A percentile compares a stretch with the other conserved stretches of the same genome.
Conservation (phyloP, 2,888 invertebrate species). For the Clunio marinus region DNA sequence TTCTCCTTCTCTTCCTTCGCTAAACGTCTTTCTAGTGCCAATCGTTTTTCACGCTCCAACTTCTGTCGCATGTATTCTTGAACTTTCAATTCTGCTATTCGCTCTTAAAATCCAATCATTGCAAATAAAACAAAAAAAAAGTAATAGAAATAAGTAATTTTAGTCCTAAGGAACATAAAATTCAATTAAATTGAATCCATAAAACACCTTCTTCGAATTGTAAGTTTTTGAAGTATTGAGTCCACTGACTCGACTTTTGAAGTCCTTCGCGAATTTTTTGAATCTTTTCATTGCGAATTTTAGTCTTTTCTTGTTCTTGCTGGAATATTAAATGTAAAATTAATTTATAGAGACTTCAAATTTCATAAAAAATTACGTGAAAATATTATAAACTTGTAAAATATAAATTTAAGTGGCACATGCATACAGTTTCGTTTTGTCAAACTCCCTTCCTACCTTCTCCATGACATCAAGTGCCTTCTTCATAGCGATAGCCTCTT, state of each 20-base stretch:
- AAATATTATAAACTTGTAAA: neutral
- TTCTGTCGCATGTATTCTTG: conserved; percentile 49
- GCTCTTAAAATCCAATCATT: too few relatives aligned
- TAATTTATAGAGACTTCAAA: neutral
- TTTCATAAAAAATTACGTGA: neutral
- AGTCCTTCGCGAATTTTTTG: conserved; percentile 48
- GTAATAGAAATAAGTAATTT: too few relatives aligned
- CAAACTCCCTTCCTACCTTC: conserved; percentile 17
- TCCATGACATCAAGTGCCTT: conserved; percentile 46
- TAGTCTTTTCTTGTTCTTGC: conserved; percentile 45
- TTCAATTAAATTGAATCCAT: neutral
- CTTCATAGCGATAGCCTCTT: conserved; percentile 47
- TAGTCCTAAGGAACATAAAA: too few relatives aligned
- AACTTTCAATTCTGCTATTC: conserved; percentile 48
- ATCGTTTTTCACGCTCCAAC: conserved; percentile 46
- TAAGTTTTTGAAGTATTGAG: conserved; percentile 47
- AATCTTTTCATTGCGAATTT: conserved; percentile 44
- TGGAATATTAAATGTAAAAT: conserved; percentile 39
- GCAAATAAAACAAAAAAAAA: too few relatives aligned
- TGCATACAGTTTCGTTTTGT: too few relatives aligned
- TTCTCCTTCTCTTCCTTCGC: conserved; percentile 48
- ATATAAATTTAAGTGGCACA: neutral
- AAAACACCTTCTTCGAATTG: conserved; percentile 46
- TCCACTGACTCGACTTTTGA: conserved; percentile 47
- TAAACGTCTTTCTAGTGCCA: conserved; percentile 46